Evolutionary conservation across 2,888 invertebrate species (phyloP).

Genomic region (Itoplectis maculator): DNA sequence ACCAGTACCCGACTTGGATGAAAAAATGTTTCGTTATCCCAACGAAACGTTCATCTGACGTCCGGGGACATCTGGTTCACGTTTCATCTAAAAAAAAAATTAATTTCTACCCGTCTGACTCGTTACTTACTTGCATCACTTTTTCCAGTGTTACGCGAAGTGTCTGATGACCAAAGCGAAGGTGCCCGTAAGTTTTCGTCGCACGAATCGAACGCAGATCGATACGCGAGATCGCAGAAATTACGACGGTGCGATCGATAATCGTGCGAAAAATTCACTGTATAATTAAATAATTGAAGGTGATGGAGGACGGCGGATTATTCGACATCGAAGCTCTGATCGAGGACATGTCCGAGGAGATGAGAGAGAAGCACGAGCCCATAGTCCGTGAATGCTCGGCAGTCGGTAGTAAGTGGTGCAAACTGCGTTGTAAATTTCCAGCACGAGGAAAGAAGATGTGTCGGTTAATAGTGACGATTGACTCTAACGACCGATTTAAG

Average conservation of each 20-base stretch:
- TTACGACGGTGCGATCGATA: too few relatives aligned
- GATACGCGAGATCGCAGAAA: too few relatives aligned
- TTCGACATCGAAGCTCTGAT: background rate
- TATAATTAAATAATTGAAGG: too few relatives aligned
- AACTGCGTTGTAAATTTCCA: background rate
- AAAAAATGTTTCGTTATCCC: background rate
- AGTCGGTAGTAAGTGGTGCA: constrained; percentile 8
- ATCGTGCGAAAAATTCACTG: too few relatives aligned
- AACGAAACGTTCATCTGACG: background rate
- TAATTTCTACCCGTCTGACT: background rate
- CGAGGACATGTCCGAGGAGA: too few relatives aligned
- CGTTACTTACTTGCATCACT: background rate
- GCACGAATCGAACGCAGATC: background rate
- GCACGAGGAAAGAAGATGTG: background rate
- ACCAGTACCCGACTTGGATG: too few relatives aligned
- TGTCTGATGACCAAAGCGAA: background rate
- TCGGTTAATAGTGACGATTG: background rate
- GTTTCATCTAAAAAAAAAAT: too few relatives aligned
- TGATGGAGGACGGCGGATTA: background rate
- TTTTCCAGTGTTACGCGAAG: background rate
- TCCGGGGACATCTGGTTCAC: background rate
- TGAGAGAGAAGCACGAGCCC: background rate
- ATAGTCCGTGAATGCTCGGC: background rate
- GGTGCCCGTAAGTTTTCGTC: background rate
- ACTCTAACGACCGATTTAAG: background rate